Percentiles rank a stretch among this genome's conserved stretches.
These are phyloP conservation scores for Betta splendens DNA, from an alignment of 2,797 vertebrate species.

Conservation along the genomic window DNA sequence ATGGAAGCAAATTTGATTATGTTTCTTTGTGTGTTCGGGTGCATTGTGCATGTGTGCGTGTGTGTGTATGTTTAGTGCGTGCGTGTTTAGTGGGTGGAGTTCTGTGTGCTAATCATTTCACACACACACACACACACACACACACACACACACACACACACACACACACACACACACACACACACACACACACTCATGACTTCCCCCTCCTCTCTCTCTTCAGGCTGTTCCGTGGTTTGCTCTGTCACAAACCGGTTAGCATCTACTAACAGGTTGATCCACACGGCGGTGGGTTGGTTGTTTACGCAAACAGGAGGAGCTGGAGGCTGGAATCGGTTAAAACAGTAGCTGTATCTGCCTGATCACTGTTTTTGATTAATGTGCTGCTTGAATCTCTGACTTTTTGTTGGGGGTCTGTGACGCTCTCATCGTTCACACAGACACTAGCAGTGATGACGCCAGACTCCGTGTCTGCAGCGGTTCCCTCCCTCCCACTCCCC, in stretches of 20 bases:
- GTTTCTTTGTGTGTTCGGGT: slow-evolving; percentile 6
- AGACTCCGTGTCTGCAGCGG: slow-evolving; percentile 17
- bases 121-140: slow-evolving; percentile 45
- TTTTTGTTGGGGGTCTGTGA: too few relatives aligned
- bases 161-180: too few relatives aligned
- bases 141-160: too few relatives aligned
- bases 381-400: too few relatives aligned
- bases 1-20: slow-evolving; percentile 20
- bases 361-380: too few relatives aligned
- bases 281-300: slow-evolving; percentile 23
- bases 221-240: slow-evolving; percentile 35
- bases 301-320: slow-evolving; percentile 51
- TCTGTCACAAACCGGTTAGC: slow-evolving; percentile 26
- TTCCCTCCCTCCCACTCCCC: slow-evolving; percentile 17
- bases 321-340: slow-evolving; percentile 12
- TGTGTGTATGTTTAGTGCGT: slow-evolving; percentile 20
- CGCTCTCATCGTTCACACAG: too few relatives aligned
- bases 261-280: slow-evolving; percentile 56
- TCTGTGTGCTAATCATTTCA: slow-evolving; percentile 48
- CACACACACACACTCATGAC: slow-evolving; percentile 40
- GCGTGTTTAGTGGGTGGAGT: slow-evolving; percentile 40
- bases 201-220: slow-evolving; percentile 16
- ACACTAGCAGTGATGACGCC: slow-evolving; percentile 32
- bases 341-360: too few relatives aligned
- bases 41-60: not conserved